A percentile compares a stretch with the other conserved stretches of the same genome.
Conservation (phyloP, 2,888 invertebrate genomes). For the Agrochola lota region DNA sequence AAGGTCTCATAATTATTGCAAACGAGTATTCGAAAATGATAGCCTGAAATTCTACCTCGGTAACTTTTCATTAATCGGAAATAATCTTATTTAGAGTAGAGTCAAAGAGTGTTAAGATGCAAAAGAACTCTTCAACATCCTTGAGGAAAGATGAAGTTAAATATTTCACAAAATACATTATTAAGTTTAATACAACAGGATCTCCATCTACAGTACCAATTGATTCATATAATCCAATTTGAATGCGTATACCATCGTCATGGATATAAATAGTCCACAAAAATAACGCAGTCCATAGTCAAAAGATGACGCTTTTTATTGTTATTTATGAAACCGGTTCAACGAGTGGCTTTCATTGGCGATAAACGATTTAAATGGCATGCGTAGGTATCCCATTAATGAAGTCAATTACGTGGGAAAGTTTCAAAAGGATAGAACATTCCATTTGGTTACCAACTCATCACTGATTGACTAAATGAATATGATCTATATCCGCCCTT, state of each 20-base stretch:
- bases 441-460: slow-evolving; percentile 1
- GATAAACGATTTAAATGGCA: slow-evolving; percentile 50
- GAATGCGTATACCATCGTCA: slow-evolving; percentile 41
- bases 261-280: slow-evolving; percentile 58
- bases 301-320: slow-evolving; percentile 59
- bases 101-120: too few species aligned
- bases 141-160: slow-evolving; percentile 4
- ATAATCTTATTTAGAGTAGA: background rate
- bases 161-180: slow-evolving; percentile 12
- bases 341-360: slow-evolving; percentile 49
- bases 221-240: slow-evolving; percentile 43
- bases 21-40: background rate
- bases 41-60: background rate
- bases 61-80: background rate
- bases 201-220: slow-evolving; percentile 16
- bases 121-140: background rate
- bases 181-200: slow-evolving; percentile 6
- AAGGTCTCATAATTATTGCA: background rate
- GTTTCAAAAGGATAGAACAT: slow-evolving; percentile 28
- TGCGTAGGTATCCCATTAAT: slow-evolving; percentile 44
- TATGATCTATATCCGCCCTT: background rate
- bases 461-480: slow-evolving; percentile 1
- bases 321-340: slow-evolving; percentile 58
- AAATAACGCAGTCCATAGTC: slow-evolving; percentile 44
- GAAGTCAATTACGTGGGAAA: slow-evolving; percentile 53